Evolutionary conservation across 2,113 vertebrate genomes (phyloP), one percentile per base, ranked within the genome.

Genomic region (Tychaedon coryphoeus): DNA sequence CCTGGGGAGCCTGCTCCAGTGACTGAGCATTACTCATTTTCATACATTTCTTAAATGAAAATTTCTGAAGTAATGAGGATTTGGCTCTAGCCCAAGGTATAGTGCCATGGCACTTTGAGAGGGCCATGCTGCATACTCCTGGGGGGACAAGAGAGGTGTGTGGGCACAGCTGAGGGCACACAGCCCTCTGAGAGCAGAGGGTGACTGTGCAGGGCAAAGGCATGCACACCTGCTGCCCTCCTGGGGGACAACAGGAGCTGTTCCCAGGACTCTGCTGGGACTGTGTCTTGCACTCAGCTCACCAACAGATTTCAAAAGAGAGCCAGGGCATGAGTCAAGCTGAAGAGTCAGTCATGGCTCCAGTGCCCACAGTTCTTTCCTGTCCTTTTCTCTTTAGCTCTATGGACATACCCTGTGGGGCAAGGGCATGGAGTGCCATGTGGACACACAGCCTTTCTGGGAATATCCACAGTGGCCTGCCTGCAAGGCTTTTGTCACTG

Each of bases 361-460:
- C 38, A 25, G 28, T 3, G 9, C 29, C 70, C 57, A 28, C 12
- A 5, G 3, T 45, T 56, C 36, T 69, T 88, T 75, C 36, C 45
- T 65, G 45, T 18, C 3, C n/a, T 73, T 82, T 93, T 61, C 50
- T n/a, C 0, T 73, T 72, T 61, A 66, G 45, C 12, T 4, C 10
- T 57, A 2, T 36, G 33, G 42, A 74, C 18, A 28, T 36, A 56
- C 2, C 6, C 36, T 23, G 1, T 11, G 25, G 51, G 48, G 25
- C 18, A 3, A 91, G 36, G 9, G 31, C 50, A 5, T 1, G 2
- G n/a, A 48, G 8, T 10, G 19, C 36, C 43, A 15, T 18, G 53
- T 0, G 1, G 38, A 14, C 19, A 26, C 31, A 42, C 36, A 58
- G 20, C 20, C 28, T 38, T 22, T 54, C 45, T 1, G 1, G 36